phyloP scores from a whole-genome alignment of 1,140 invertebrate species.

The Teleopsis dalmanni region DNA sequence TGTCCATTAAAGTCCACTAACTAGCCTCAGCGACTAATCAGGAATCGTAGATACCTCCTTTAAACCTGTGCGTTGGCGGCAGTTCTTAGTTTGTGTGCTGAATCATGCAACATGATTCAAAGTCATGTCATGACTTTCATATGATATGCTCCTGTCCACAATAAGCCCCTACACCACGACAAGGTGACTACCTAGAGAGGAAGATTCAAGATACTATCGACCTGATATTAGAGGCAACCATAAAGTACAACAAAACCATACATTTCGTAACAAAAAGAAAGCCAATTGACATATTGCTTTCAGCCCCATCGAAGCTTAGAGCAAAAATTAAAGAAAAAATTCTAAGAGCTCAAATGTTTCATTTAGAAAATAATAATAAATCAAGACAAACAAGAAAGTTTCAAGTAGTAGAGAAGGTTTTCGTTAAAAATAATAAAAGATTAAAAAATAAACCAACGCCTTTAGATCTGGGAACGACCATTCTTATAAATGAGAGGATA shows the following conservation, averaged over 20 bases:
- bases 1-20: too few relatives aligned
- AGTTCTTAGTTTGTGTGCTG: too few relatives aligned
- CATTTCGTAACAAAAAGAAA: background rate
- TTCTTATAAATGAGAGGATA: background rate
- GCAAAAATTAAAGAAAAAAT: background rate
- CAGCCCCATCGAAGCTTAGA: background rate
- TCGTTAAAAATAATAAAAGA: background rate
- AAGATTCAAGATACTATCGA: background rate
- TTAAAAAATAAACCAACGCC: background rate
- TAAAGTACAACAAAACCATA: slow-evolving; percentile 3
- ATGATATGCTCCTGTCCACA: too few relatives aligned
- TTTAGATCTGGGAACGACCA: background rate
- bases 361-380: background rate
- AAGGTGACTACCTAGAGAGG: background rate
- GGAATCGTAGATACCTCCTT: too few relatives aligned
- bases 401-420: background rate
- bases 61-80: too few relatives aligned
- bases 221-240: background rate
- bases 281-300: background rate
- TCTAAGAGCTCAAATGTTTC: too few relatives aligned
- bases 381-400: background rate
- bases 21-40: too few relatives aligned
- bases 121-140: too few relatives aligned
- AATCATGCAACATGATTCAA: too few relatives aligned
- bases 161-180: too few relatives aligned